These are phyloP conservation scores for Noctua janthina DNA, from an alignment of 2,888 invertebrate genomes.

Conservation along the genomic window DNA sequence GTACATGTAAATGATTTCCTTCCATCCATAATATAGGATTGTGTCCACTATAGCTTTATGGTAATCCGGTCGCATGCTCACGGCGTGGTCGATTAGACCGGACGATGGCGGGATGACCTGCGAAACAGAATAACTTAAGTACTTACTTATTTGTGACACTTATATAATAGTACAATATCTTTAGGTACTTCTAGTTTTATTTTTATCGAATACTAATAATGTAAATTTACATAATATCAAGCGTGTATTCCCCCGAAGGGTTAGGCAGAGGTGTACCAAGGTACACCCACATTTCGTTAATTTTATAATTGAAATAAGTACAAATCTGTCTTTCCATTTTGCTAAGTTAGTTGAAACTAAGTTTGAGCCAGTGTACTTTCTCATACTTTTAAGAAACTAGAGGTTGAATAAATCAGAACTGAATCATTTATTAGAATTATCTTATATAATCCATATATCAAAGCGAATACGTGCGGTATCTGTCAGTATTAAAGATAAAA, in stretches of 20 bases:
- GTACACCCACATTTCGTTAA: not conserved
- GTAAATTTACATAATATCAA: not conserved
- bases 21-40: constrained; percentile 97
- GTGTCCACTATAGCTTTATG: constrained; percentile 98
- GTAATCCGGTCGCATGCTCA: constrained; percentile 98
- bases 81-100: constrained; percentile 96
- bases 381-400: not conserved
- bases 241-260: too few species aligned
- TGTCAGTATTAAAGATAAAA: constrained; percentile 63
- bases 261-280: too few species aligned
- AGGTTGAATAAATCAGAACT: constrained; percentile 32
- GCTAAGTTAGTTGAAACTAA: not conserved
- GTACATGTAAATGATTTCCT: constrained; percentile 96
- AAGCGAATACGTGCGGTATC: constrained; percentile 40
- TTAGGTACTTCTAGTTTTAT: not conserved
- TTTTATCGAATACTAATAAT: not conserved
- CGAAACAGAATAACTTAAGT: constrained; percentile 41
- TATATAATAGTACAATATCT: not conserved
- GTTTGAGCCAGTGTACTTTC: not conserved
- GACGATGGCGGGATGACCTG: constrained; percentile 96
- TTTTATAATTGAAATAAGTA: not conserved
- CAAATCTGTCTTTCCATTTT: not conserved
- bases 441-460: constrained; percentile 46
- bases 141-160: not conserved
- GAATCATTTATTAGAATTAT: constrained; percentile 53